These are phyloP conservation scores for Druon quercuslanigerum DNA, from an alignment of 1,140 invertebrate species.

Conservation along the genomic window DNA sequence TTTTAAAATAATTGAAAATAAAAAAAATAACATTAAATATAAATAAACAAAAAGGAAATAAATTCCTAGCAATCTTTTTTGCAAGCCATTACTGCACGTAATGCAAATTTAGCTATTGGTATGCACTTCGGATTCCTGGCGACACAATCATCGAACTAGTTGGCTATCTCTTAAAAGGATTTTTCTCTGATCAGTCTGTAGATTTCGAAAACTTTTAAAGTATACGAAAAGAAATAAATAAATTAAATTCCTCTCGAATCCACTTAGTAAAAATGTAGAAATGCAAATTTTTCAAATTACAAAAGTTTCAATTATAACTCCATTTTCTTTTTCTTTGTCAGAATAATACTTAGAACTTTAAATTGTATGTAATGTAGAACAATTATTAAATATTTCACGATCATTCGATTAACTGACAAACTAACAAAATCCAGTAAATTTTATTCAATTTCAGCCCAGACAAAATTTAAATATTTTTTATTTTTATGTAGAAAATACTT, in stretches of 20 bases:
- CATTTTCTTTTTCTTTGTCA: background rate
- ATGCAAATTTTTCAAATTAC: constrained; percentile 3
- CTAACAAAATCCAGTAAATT: too few relatives aligned
- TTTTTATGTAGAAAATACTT: too few relatives aligned
- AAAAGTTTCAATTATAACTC: background rate
- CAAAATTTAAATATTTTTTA: too few relatives aligned
- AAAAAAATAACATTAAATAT: too few relatives aligned
- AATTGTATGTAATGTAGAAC: too few relatives aligned
- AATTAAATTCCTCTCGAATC: constrained; percentile 13
- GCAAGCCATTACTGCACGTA: too few relatives aligned
- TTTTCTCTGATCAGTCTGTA: background rate
- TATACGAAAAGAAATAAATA: background rate
- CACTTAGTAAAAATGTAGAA: constrained; percentile 6
- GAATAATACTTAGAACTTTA: background rate
- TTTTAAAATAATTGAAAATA: too few relatives aligned
- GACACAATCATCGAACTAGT: background rate
- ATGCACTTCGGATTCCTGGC: background rate
- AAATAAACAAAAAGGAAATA: too few relatives aligned
- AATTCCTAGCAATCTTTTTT: too few relatives aligned
- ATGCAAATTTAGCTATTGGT: background rate
- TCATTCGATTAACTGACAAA: too few relatives aligned
- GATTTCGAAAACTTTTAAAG: background rate
- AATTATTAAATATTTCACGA: too few relatives aligned
- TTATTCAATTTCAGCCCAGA: too few relatives aligned
- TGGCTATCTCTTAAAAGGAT: constrained; percentile 10